Conservation (phyloP, 2,888 invertebrate genomes). For the Phyllotreta striolata region DNA sequence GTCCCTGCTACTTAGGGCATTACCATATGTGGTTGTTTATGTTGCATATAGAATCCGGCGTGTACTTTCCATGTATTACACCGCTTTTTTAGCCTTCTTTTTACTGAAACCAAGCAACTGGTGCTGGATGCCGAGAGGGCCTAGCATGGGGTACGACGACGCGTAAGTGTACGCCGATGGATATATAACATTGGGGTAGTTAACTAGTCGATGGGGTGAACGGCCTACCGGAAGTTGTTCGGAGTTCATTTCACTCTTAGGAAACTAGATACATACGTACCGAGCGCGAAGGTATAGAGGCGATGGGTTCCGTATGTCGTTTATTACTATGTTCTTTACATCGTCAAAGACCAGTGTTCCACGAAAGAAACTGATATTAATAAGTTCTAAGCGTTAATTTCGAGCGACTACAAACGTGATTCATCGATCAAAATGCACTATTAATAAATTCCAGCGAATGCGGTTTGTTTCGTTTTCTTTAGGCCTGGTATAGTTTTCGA, state of each 20-base stretch:
- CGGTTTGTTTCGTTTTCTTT: too few relatives aligned
- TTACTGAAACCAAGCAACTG: slow-evolving; percentile 19
- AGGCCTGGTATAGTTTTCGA: not conserved
- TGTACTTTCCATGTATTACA: slow-evolving; percentile 11
- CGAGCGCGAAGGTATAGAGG: slow-evolving; percentile 1
- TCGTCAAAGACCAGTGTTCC: slow-evolving; percentile 1
- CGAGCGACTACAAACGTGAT: too few relatives aligned
- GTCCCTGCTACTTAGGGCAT: slow-evolving; percentile 1
- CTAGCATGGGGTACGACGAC: slow-evolving; percentile 24
- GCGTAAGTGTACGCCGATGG: slow-evolving; percentile 3
- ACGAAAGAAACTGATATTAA: not conserved
- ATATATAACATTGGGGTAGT: slow-evolving; percentile 17
- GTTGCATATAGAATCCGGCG: slow-evolving; percentile 17
- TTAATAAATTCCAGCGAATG: too few relatives aligned
- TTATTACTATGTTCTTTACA: slow-evolving; percentile 4
- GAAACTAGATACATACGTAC: slow-evolving; percentile 29
- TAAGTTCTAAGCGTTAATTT: too few relatives aligned
- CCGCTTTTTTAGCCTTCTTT: slow-evolving; percentile 9
- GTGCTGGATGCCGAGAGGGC: slow-evolving; percentile 24
- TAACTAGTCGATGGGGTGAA: slow-evolving; percentile 35
- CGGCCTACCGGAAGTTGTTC: slow-evolving; percentile 38
- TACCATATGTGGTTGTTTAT: slow-evolving; percentile 18
- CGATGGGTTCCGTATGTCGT: slow-evolving; percentile 17
- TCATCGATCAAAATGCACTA: too few relatives aligned
- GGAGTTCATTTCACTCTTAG: slow-evolving; percentile 34